Evolutionary conservation across 1,140 invertebrate genomes (phyloP).

Genomic region (Drosophila burlai): DNA sequence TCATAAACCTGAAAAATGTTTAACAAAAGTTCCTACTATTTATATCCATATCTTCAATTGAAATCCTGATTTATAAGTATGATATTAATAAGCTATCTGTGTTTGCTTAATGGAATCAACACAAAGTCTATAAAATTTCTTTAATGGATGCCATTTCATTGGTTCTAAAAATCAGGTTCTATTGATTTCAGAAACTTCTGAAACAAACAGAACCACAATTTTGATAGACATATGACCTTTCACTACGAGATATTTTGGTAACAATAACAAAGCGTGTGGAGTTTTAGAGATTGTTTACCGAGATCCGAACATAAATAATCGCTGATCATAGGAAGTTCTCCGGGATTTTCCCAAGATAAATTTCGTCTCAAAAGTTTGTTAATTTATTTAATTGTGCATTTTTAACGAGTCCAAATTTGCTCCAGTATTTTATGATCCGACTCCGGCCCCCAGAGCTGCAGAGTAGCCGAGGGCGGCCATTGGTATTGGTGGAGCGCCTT

Average conservation of each 20-base stretch:
- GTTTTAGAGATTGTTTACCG: constrained; percentile 20
- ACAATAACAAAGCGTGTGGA: constrained; percentile 3
- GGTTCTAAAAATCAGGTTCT: constrained; percentile 52
- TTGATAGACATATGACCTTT: constrained; percentile 64
- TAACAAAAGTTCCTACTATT: too few species aligned
- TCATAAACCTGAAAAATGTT: neutral
- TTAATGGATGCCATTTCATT: constrained; percentile 27
- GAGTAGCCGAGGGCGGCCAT: neutral
- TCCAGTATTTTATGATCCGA: constrained; percentile 34
- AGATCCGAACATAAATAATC: constrained; percentile 34
- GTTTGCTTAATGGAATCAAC: constrained; percentile 19
- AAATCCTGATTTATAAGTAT: constrained; percentile 15
- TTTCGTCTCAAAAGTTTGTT: constrained; percentile 30
- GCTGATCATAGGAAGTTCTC: constrained; percentile 42
- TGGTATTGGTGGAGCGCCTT: constrained; percentile 36
- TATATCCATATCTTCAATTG: neutral
- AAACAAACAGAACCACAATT: constrained; percentile 31
- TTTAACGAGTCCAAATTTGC: constrained; percentile 41
- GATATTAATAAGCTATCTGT: constrained; percentile 11
- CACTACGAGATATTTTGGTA: constrained; percentile 15
- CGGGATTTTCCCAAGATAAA: constrained; percentile 64
- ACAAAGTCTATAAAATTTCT: constrained; percentile 26
- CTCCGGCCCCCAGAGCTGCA: neutral
- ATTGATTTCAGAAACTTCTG: constrained; percentile 11
- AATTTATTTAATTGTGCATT: constrained; percentile 53